Conservation (phyloP, 2,888 invertebrate species). For the Acanthacorydalis orientalis region DNA sequence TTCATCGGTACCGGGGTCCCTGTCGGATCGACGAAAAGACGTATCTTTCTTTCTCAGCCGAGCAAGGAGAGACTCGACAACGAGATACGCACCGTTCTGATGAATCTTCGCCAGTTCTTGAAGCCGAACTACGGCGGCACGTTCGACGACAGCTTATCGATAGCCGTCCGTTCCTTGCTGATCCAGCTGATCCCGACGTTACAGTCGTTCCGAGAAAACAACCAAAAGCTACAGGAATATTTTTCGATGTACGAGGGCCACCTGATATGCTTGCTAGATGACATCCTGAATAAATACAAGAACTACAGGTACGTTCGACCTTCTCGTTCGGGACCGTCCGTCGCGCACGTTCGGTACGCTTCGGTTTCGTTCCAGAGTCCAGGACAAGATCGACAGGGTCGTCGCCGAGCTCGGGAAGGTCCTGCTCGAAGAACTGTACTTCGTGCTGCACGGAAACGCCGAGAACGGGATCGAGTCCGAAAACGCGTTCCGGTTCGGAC, state of each 20-base stretch:
- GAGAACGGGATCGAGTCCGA: neutral
- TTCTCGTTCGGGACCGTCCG: too few relatives aligned
- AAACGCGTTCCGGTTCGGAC: conserved; percentile 6
- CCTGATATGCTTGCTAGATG: conserved; percentile 25
- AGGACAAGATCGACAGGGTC: conserved; percentile 12
- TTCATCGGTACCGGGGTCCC: conserved; percentile 14
- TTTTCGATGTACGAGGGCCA: conserved; percentile 27
- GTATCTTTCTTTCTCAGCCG: conserved; percentile 5
- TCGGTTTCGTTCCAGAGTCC: conserved; percentile 11
- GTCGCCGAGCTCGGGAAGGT: conserved; percentile 12
- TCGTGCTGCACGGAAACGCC: conserved; percentile 2
- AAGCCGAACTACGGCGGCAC: conserved; percentile 35
- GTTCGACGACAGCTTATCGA: conserved; percentile 32
- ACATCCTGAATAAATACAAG: conserved; percentile 24
- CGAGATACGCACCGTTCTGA: conserved; percentile 2
- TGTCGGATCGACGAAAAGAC: conserved; percentile 10
- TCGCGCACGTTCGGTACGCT: too few relatives aligned
- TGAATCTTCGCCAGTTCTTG: conserved; percentile 29
- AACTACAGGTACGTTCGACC: neutral
- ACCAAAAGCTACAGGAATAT: conserved; percentile 18
- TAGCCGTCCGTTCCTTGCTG: conserved; percentile 32
- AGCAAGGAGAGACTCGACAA: neutral
- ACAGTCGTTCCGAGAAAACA: conserved; percentile 12
- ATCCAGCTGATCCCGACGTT: conserved; percentile 21
- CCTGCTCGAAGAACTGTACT: conserved; percentile 8